Base-by-base conservation (phyloP, 2,797 vertebrate genomes). In the Rachycentron canadum region DNA sequence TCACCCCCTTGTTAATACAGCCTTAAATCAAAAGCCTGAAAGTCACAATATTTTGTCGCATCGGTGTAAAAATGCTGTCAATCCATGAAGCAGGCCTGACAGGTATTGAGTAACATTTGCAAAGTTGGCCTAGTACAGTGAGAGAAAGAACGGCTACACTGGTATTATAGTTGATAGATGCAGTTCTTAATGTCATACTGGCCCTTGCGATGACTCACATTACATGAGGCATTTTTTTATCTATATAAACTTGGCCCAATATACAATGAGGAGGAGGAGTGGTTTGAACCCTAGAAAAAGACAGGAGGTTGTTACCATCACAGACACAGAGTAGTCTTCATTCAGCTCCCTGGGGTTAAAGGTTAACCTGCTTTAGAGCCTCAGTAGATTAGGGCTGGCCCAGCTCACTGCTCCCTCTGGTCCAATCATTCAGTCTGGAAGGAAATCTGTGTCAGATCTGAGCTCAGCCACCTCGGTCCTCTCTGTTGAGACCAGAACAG, bases 381-480 rank as follows among this genome's bases (percentile, higher is more conserved):
- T 73, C 59, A 16, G 59, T 19, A 55, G 66, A 74, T 81, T 47
- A 63, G 61, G 14, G 38, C 72, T 38, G 65, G 67, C 36, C n/a
- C 0, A 25, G 26, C 52, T 43, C 40, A 0, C n/a, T 5, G 60
- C 53, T 75, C 67, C 67, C 71, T 49, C 13, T 2, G 62, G 67
- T 60, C 62, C 66, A 32, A 64, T 81, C 57, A 6, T 9, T 69
- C 64, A 34, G 40, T 60, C 69, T 26, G 53, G 53, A 16, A 38
- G 34, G 52, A 77, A 32, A 17, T 47, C 12, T 43, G 64, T 11
- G 34, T 26, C 28, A 0, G 1, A 3, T 45, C 43, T 45, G 43
- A 45, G 43, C 43, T 45, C 17, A 13, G 17, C 17, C 17, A 1
- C 43, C 23, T 34, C 38, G 0, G 45, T 17, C 19, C 11, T 78